phyloP scores from a whole-genome alignment of 2,888 invertebrate species.

The Prosopocoilus inquinatus region DNA sequence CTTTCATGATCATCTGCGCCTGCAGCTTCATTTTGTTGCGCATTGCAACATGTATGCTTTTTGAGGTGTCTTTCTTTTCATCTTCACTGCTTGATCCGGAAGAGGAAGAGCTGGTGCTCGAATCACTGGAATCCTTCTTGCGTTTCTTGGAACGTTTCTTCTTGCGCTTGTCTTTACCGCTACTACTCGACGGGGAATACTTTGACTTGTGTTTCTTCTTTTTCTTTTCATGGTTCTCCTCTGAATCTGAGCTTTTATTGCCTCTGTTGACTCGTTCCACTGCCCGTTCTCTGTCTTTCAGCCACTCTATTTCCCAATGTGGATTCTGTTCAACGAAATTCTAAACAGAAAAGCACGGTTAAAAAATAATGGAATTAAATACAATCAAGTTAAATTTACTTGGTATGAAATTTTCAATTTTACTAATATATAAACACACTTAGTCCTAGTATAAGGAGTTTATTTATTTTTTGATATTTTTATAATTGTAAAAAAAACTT shows the following conservation, averaged over 20 bases:
- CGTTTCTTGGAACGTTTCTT: constrained; percentile 51
- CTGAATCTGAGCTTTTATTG: constrained; percentile 35
- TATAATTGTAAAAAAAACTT: constrained; percentile 51
- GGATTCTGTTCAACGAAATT: constrained; percentile 81
- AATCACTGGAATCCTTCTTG: constrained; percentile 47
- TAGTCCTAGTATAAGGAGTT: too few species aligned
- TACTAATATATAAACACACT: background rate
- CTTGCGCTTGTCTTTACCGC: constrained; percentile 55
- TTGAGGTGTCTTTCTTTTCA: constrained; percentile 52
- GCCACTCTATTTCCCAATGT: constrained; percentile 85
- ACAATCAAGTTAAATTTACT: too few species aligned
- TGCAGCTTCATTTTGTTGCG: constrained; percentile 57
- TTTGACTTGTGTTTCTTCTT: constrained; percentile 37
- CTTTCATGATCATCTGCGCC: constrained; percentile 51
- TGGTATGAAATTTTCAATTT: background rate
- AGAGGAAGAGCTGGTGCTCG: constrained; percentile 50
- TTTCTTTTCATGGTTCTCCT: constrained; percentile 27
- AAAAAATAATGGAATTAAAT: too few species aligned
- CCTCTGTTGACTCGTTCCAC: constrained; percentile 39
- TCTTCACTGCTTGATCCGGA: constrained; percentile 47
- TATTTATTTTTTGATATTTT: too few species aligned
- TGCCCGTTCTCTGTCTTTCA: constrained; percentile 67
- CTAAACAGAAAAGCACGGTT: constrained; percentile 50
- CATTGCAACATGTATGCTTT: constrained; percentile 66
- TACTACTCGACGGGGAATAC: constrained; percentile 30